Evolutionary conservation across 2,888 invertebrate species (phyloP).

Genomic region (Heliothis peltigera): DNA sequence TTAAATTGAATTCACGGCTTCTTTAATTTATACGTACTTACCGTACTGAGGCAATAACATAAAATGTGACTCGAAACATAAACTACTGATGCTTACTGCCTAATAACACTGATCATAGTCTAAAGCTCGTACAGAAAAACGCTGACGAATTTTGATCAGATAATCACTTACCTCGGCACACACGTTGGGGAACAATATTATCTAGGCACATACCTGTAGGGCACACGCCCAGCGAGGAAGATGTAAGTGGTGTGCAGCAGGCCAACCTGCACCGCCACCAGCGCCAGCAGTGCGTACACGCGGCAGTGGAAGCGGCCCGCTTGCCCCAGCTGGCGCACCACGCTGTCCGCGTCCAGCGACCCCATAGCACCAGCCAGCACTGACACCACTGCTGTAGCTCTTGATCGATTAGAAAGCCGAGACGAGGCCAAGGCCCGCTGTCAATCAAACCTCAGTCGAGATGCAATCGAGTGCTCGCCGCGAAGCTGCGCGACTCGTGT

Average conservation of each 20-base stretch:
- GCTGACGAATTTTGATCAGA: not conserved
- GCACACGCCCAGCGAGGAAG: slow-evolving; percentile 89
- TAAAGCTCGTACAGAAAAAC: too few relatives aligned
- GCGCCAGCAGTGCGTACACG: slow-evolving; percentile 73
- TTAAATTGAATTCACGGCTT: too few relatives aligned
- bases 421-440: slow-evolving; percentile 64
- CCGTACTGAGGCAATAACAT: too few relatives aligned
- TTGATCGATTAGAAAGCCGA: slow-evolving; percentile 65
- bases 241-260: slow-evolving; percentile 89
- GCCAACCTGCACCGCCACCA: slow-evolving; percentile 88
- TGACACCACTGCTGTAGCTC: slow-evolving; percentile 55
- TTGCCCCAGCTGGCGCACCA: slow-evolving; percentile 73
- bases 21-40: too few relatives aligned
- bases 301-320: slow-evolving; percentile 78
- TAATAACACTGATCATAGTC: too few relatives aligned
- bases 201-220: slow-evolving; percentile 84
- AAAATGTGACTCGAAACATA: too few relatives aligned
- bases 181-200: not conserved
- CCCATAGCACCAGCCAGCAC: slow-evolving; percentile 20
- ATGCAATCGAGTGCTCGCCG: slow-evolving; percentile 44
- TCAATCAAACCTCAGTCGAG: slow-evolving; percentile 57
- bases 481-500: slow-evolving; percentile 15
- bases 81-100: too few relatives aligned
- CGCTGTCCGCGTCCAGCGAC: slow-evolving; percentile 72
- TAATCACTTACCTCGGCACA: not conserved